Conservation (phyloP, 2,888 invertebrate species). For the Drepanosiphum platanoidis region DNA sequence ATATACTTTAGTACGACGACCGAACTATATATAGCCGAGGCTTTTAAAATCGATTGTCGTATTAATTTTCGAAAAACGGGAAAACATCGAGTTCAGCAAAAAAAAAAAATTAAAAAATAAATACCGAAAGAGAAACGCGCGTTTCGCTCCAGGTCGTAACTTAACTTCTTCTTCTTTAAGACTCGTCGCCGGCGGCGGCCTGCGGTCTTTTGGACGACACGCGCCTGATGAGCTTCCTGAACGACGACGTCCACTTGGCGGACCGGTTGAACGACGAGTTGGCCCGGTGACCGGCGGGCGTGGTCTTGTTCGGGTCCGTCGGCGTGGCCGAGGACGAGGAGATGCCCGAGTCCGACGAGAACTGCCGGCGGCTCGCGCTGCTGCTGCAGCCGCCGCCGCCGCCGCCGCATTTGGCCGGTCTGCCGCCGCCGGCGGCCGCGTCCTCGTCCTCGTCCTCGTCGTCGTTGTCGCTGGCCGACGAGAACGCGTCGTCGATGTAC, state of each 20-base stretch:
- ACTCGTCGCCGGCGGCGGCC: background rate
- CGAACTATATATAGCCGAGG: no score
- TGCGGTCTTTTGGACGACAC: slow-evolving; percentile 64
- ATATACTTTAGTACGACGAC: no score
- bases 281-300: slow-evolving; percentile 52
- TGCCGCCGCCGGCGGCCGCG: slow-evolving; percentile 37
- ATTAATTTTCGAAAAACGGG: no score
- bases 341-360: slow-evolving; percentile 68
- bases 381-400: slow-evolving; percentile 63
- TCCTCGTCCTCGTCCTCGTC: slow-evolving; percentile 49
- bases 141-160: background rate
- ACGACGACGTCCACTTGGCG: slow-evolving; percentile 73
- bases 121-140: background rate
- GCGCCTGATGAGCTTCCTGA: slow-evolving; percentile 70
- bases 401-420: slow-evolving; percentile 63
- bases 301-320: slow-evolving; percentile 43
- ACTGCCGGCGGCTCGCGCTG: slow-evolving; percentile 64
- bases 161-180: no score
- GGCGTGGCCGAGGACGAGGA: slow-evolving; percentile 70
- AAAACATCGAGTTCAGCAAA: no score
- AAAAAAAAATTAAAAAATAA: background rate
- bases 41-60: no score
- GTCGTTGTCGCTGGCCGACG: slow-evolving; percentile 64
- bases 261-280: slow-evolving; percentile 66
- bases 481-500: slow-evolving; percentile 65